Evolutionary conservation across 2,888 invertebrate genomes (phyloP), one percentile per base, ranked within the genome.

Genomic region (Odiellus spinosus): DNA sequence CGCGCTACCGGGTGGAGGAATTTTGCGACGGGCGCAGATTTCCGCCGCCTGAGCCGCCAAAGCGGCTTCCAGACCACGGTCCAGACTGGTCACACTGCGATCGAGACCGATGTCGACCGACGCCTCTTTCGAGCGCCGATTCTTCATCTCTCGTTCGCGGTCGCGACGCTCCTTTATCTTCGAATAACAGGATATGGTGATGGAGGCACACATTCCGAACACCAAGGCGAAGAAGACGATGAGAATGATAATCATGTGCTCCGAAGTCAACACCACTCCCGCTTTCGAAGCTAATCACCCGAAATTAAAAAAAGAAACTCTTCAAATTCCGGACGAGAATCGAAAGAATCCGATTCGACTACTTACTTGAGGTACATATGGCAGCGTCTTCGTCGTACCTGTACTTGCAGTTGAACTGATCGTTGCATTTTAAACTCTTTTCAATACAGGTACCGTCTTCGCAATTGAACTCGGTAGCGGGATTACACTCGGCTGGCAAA

Each of bases 401-500:
- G 57, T 83, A 77, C 55, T 83, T 76, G 66, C 91, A 93, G 66
- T 91, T 84, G 45, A 74, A 74, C 35, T 73, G 70, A 0, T 68
- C 63, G 63, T 91, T 82, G 64, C 93, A 93, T 47, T 64, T 68
- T 33, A 91, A 70, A 0, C 64, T 59, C 0, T 55, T 55, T 32
- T 76, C 74, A 53, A 93, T 90, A 67, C 93, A 93, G 0, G 82
- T 83, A 45, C 78, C 76, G 64, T 88, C 88, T 57, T 84, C 82
- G 61, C 88, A 88, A 65, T 86, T 81, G 60, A 80, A 85, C 59
- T 87, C 85, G 11, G 45, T 45, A 1, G 69, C 38, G 5, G 49
- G 45, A 15, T 50, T 42, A 47, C 62, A 63, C 35, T 53, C 47
- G 38, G 53, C 56, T 58, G 43, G 2, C 19, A 36, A n/a, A 33